Percentiles rank a stretch among this genome's conserved stretches.
phyloP scores from a whole-genome alignment of 2,888 invertebrate species.

The Euplexia lucipara region DNA sequence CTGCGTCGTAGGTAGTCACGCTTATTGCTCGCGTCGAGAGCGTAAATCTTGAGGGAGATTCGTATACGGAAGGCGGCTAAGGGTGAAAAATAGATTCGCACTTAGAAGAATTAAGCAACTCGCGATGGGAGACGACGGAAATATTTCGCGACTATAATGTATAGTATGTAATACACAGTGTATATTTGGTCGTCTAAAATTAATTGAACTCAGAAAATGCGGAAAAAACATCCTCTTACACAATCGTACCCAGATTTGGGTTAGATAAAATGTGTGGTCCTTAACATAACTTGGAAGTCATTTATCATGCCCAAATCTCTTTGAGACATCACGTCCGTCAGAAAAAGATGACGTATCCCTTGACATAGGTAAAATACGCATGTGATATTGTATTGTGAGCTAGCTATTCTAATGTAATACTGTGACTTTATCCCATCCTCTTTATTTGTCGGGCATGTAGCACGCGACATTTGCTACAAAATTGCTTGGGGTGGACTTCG shows the following conservation, averaged over 20 bases:
- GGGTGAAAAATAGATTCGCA: conserved; percentile 86
- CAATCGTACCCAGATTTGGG: conserved; percentile 42
- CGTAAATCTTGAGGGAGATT: conserved; percentile 85
- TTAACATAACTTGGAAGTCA: conserved; percentile 48
- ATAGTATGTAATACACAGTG: conserved; percentile 44
- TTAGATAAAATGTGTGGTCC: conserved; percentile 50
- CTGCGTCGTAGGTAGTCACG: conserved; percentile 78
- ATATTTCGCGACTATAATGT: conserved; percentile 64
- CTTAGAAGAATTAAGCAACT: conserved; percentile 86
- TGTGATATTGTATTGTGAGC: conserved; percentile 73
- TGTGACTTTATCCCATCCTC: conserved; percentile 84
- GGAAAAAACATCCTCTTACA: conserved; percentile 29
- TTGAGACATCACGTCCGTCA: conserved; percentile 63
- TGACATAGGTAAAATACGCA: conserved; percentile 64
- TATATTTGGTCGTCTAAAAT: conserved; percentile 24
- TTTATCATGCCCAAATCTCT: conserved; percentile 65
- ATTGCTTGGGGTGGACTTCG: conserved; percentile 89
- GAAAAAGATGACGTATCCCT: conserved; percentile 61
- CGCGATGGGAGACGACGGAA: conserved; percentile 63
- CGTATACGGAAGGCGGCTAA: conserved; percentile 75
- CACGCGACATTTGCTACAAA: conserved; percentile 89
- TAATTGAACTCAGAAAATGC: conserved; percentile 29
- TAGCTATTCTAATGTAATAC: conserved; percentile 82
- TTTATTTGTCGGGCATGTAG: conserved; percentile 90
- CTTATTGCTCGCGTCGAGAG: conserved; percentile 85